Base-by-base conservation (phyloP, 64 coral and sea anemone genomes). In the Catalaphyllia jardinei region DNA sequence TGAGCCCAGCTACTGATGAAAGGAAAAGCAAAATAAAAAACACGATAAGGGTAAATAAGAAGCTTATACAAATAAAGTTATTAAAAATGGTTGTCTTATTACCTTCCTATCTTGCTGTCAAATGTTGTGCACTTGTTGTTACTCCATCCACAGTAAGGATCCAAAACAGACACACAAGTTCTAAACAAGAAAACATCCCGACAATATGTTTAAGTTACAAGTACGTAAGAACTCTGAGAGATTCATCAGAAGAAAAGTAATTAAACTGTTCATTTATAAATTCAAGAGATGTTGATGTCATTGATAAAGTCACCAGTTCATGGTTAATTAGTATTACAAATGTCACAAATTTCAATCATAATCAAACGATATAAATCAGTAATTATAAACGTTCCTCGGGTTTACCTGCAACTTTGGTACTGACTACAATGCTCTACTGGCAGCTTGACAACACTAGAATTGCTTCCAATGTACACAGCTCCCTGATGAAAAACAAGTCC, bases 131-230 rank as follows among this genome's bases (percentile, higher is more conserved):
- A 96, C 77, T 72, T 93, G n/a, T 80, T 90, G 50, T 74, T 62
- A 62, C 91, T 93, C 94, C 94, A 96, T 8, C 91, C 94, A 84
- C 94, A 96, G 57, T 96, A 96, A 19, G 94, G 94, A 72, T 96
- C 94, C 67, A 87, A 77, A 1, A 46, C 75, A 33, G 75, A 79
- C 17, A 94, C 82, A 61, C 93, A 94, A 69, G 55, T 80, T 81
- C 87, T 94, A 28, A 17, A 75, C 25, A 77, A 76, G 25, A 17
- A 75, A 7, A 46, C 4, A 46, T 46, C 42, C 42, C 4, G 6
- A 46, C 42, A 46, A 4, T 46, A 46, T 46, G 7, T 46, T 46
- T 46, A 5, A 46, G 42, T 46, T 6, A 46, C 42, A 46, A 46
- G 42, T 46, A 46, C 3, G 42, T 46, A 46, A 46, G n/a, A n/a